Evolutionary conservation across 2,797 vertebrate species (phyloP).

Genomic region (Gymnocypris eckloni): DNA sequence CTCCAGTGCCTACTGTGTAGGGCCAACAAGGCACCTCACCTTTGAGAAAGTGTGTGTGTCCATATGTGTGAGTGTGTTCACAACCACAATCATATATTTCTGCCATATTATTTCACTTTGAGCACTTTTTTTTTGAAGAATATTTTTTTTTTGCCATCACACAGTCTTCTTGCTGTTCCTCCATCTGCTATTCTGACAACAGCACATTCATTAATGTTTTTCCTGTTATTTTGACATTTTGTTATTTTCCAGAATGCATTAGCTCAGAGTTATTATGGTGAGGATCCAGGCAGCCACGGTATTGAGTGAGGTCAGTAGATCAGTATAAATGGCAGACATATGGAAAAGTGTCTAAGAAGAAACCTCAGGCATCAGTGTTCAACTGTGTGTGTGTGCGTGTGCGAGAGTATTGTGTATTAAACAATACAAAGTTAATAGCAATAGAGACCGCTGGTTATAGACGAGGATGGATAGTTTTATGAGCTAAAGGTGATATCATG

Average conservation of each 20-base stretch:
- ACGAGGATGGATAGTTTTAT: neutral
- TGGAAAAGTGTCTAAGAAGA: conserved; percentile 9
- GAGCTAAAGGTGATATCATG: neutral
- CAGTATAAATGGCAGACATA: conserved; percentile 12
- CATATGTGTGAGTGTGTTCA: conserved; percentile 41
- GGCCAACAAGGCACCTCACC: conserved; percentile 49
- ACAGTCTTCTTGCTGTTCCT: conserved; percentile 6
- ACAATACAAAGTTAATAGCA: conserved; percentile 24
- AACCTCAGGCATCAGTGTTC: conserved; percentile 30
- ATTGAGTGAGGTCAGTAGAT: conserved; percentile 28
- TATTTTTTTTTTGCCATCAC: neutral
- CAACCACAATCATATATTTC: conserved; percentile 62
- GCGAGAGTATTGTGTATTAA: neutral
- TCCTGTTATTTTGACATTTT: neutral
- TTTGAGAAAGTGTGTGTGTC: conserved; percentile 40
- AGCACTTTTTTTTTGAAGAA: conserved; percentile 3
- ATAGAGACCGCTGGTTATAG: conserved; percentile 22
- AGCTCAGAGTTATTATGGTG: neutral
- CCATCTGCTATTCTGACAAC: conserved; percentile 4
- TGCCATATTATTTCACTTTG: conserved; percentile 65
- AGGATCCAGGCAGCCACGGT: neutral
- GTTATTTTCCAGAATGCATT: conserved; percentile 4
- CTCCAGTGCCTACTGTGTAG: conserved; percentile 49
- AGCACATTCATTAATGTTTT: conserved; percentile 1
- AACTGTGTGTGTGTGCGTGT: conserved; percentile 2